A percentile compares a stretch with the other conserved stretches of the same genome.
Evolutionary conservation across 2,888 invertebrate species (phyloP).

Genomic region (Liposcelis brunnea): DNA sequence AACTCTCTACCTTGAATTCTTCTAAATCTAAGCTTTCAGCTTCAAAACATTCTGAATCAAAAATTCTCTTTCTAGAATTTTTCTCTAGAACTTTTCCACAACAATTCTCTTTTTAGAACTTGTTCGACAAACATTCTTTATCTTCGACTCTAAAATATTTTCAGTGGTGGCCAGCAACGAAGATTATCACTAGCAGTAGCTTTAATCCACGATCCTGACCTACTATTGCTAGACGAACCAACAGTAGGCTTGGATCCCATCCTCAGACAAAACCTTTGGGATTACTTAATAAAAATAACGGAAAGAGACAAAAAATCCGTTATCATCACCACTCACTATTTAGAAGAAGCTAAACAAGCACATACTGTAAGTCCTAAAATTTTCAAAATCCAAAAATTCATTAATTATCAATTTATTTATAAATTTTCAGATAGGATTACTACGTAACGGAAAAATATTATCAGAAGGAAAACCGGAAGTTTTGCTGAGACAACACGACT

Average conservation of each 20-base stretch:
- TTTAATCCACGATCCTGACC: slow-evolving; percentile 29
- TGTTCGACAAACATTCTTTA: too few species aligned
- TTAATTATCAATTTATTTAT: too few species aligned
- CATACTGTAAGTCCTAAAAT: slow-evolving; percentile 20
- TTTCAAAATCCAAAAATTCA: too few species aligned
- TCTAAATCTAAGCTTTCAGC: too few species aligned
- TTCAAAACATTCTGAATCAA: too few species aligned
- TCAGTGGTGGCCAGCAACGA: slow-evolving; percentile 32
- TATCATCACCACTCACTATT: slow-evolving; percentile 34
- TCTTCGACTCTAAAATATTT: too few species aligned
- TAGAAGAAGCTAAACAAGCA: slow-evolving; percentile 30
- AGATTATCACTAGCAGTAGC: slow-evolving; percentile 32
- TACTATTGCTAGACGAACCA: slow-evolving; percentile 32
- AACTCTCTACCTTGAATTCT: too few species aligned
- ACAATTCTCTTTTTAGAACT: too few species aligned
- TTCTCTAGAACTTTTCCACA: too few species aligned
- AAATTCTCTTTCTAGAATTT: too few species aligned
- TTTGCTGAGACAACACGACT: slow-evolving; percentile 21
- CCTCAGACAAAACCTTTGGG: slow-evolving; percentile 28
- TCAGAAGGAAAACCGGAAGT: slow-evolving; percentile 28
- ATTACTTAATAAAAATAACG: slow-evolving; percentile 27
- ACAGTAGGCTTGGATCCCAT: slow-evolving; percentile 33
- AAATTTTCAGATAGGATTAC: slow-evolving; percentile 29
- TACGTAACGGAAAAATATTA: slow-evolving; percentile 30
- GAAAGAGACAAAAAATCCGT: slow-evolving; percentile 26